These are phyloP conservation scores for Acleris laterana DNA, from an alignment of 2,888 invertebrate species.

Conservation along the genomic window DNA sequence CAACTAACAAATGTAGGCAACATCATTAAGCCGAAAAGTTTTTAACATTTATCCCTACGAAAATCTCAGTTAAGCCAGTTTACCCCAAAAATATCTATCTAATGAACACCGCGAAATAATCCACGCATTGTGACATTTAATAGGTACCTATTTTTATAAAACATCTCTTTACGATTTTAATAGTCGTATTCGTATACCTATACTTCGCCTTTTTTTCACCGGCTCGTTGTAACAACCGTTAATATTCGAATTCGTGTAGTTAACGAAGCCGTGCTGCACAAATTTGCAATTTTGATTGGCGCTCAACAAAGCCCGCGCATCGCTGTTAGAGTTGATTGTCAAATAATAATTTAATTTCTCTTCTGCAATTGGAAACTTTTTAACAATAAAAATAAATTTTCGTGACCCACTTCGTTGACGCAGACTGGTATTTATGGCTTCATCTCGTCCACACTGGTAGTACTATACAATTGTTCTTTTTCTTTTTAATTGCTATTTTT, in stretches of 20 bases:
- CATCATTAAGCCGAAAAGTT: no score
- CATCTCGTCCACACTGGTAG: no score
- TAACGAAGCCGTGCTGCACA: slow-evolving; percentile 72
- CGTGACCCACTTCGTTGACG: slow-evolving; percentile 3
- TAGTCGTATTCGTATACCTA: not conserved
- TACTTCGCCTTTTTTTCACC: slow-evolving; percentile 45
- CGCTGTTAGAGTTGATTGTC: slow-evolving; percentile 59
- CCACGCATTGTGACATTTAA: no score
- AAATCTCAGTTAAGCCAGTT: no score
- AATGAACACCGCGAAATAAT: no score
- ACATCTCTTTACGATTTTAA: not conserved
- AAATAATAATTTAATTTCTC: slow-evolving; percentile 62
- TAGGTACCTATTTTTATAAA: no score
- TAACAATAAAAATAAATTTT: slow-evolving; percentile 6
- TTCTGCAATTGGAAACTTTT: slow-evolving; percentile 12
- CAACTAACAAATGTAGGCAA: no score
- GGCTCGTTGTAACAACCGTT: slow-evolving; percentile 54
- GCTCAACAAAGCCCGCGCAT: slow-evolving; percentile 57
- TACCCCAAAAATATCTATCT: no score
- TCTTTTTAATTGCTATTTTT: no score
- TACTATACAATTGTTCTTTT: no score
- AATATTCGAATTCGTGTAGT: slow-evolving; percentile 60
- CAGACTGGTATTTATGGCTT: no score
- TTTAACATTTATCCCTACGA: no score
- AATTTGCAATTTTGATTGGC: slow-evolving; percentile 82